Base-by-base conservation (phyloP, 2,797 vertebrate species). In the Halcyon leucocephala region DNA sequence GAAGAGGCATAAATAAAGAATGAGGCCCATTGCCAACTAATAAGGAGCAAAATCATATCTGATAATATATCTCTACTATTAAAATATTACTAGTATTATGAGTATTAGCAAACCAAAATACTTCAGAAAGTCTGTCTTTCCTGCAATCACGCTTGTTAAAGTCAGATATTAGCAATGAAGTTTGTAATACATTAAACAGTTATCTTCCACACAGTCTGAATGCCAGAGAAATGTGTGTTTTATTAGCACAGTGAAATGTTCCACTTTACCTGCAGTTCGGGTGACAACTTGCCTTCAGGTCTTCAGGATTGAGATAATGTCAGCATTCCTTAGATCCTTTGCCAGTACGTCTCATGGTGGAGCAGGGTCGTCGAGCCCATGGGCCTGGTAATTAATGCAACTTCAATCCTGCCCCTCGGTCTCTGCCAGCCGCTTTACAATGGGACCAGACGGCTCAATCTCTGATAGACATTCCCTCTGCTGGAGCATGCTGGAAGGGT, bases 141-240 rank as follows among this genome's bases (percentile, higher is more conserved):
- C 26, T 81, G 51, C 44, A 42, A 51, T n/a, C 41, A 5, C 14
- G 12, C 52, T 37, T 71, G n/a, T 78, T 81, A 29, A 91, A 44
- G 81, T 70, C 41, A 90, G 25, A 29, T 61, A 67, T 28, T 48
- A 87, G 83, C 90, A 82, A 72, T 67, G 52, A 89, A 93, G 49
- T 85, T 93, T 79, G 72, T 66, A 94, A 88, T 33, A 66, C 82
- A 54, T 61, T 69, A 65, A 86, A 85, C 22, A 78, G 57, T 82
- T 92, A 89, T 97, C 89, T 66, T 51, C 77, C 80, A 94, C 92
- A 92, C 67, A 39, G 78, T 64, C 73, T 85, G 86, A 89, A 87
- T 91, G 87, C 92, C 86, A 87, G 54, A 77, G 88, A 93, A 96
- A 86, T 24, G 35, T 93, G 74, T 83, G 44, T 78, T 96, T 89